Conservation (phyloP, 2,113 vertebrate species). For the Gadus macrocephalus region DNA sequence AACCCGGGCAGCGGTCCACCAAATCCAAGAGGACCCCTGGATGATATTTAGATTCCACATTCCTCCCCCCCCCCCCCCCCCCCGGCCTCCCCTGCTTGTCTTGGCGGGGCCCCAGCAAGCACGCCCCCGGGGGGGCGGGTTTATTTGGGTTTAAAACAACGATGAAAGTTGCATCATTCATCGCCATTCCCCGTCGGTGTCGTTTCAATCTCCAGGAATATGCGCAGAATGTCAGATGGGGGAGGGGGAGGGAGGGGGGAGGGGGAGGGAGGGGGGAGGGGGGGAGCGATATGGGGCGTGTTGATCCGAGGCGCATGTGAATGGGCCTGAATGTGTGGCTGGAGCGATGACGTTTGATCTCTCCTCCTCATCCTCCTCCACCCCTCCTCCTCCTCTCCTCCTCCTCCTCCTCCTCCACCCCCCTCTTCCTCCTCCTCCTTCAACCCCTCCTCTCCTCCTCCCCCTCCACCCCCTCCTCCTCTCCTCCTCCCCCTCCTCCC, state of each 20-base stretch:
- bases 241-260: not conserved
- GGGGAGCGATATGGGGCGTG: too few relatives aligned
- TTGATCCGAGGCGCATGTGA: too few relatives aligned
- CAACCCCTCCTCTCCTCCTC: too few relatives aligned
- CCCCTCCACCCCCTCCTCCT: constrained; percentile 19
- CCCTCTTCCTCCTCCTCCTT: not conserved
- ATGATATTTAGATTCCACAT: constrained; percentile 65
- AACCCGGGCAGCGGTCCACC: too few relatives aligned
- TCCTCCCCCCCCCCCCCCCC: constrained; percentile 46
- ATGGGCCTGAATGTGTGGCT: too few relatives aligned
- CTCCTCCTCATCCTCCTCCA: not conserved
- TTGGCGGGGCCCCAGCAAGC: constrained; percentile 56
- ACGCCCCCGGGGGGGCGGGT: constrained; percentile 27
- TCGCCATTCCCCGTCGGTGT: not conserved
- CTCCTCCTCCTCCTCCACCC: constrained; percentile 8
- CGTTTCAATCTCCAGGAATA: not conserved
- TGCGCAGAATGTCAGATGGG: not conserved
- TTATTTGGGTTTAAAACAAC: constrained; percentile 18
- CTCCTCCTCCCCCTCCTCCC: constrained; percentile 3
- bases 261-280: too few relatives aligned
- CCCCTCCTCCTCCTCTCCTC: not conserved
- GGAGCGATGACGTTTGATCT: too few relatives aligned
- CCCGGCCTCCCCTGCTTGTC: constrained; percentile 48
- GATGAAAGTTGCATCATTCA: constrained; percentile 1
- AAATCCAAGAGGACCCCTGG: constrained; percentile 26